These are phyloP conservation scores for Vicugna pacos DNA, from an alignment of 2,113 vertebrate species.

Conservation along the genomic window DNA sequence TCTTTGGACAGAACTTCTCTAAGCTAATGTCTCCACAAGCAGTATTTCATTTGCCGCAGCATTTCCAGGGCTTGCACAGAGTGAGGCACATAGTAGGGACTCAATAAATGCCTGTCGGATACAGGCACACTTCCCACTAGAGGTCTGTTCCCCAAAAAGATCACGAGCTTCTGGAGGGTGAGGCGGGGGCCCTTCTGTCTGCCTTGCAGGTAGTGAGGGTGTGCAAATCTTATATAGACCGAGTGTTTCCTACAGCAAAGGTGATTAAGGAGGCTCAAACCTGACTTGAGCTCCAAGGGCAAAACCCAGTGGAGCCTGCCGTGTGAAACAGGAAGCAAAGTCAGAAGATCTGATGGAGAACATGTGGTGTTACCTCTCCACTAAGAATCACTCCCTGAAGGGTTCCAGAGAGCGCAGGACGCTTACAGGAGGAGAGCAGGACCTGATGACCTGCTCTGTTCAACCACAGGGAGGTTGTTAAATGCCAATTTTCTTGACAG, in stretches of 20 bases:
- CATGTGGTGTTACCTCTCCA: too few species aligned
- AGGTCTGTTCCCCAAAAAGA: background rate
- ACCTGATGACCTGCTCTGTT: background rate
- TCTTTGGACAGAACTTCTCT: background rate
- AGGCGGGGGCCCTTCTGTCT: background rate
- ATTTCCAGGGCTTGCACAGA: background rate
- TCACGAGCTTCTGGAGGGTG: background rate
- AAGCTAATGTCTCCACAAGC: background rate
- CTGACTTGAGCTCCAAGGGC: background rate
- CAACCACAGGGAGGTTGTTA: background rate
- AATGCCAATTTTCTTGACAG: background rate
- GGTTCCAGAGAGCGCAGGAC: background rate
- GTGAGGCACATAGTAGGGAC: background rate
- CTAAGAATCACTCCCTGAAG: background rate
- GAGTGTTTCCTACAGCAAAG: too few species aligned
- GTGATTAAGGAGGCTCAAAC: too few species aligned
- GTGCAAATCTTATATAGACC: too few species aligned
- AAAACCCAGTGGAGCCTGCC: background rate
- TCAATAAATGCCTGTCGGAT: background rate
- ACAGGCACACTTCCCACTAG: background rate
- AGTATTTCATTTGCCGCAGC: background rate
- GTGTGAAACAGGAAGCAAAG: background rate
- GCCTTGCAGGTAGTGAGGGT: background rate
- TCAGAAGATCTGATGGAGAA: background rate
- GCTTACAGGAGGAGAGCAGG: background rate